A percentile compares a stretch with the other conserved stretches of the same genome.
Evolutionary conservation across 2,113 vertebrate genomes (phyloP).

Genomic region (Trinectes maculatus): DNA sequence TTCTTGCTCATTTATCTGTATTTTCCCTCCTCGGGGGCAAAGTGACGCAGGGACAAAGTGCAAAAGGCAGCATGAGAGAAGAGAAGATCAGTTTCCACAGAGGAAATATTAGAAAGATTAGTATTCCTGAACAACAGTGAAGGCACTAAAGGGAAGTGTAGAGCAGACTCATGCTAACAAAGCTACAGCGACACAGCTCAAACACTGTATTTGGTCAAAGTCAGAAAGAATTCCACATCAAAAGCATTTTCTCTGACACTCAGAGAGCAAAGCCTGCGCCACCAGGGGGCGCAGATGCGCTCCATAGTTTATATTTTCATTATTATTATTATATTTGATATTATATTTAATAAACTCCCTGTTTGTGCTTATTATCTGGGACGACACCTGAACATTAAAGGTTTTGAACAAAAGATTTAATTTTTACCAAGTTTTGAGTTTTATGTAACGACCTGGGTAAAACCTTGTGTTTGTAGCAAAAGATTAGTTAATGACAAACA

Average conservation of each 20-base stretch:
- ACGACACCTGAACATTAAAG: no score
- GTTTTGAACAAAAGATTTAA: no score
- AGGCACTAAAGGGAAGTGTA: slow-evolving; percentile 63
- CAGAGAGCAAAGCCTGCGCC: neutral
- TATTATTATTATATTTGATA: no score
- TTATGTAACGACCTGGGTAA: no score
- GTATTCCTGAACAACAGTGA: slow-evolving; percentile 30
- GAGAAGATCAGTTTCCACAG: neutral
- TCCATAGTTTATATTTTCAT: no score
- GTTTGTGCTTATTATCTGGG: neutral
- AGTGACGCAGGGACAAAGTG: slow-evolving; percentile 36
- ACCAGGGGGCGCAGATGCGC: neutral
- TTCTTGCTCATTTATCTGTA: neutral
- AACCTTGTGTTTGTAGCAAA: no score
- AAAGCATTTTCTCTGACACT: slow-evolving; percentile 23
- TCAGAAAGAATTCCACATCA: slow-evolving; percentile 2
- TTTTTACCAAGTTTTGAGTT: no score
- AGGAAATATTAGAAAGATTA: neutral
- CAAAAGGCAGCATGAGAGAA: slow-evolving; percentile 30
- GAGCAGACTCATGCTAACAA: neutral
- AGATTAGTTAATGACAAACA: no score
- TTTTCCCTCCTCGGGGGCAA: neutral
- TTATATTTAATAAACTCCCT: neutral
- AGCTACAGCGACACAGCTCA: slow-evolving; percentile 1
- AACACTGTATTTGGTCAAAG: slow-evolving; percentile 44